Percentiles rank a stretch among this genome's conserved stretches.
Evolutionary conservation across 1,140 invertebrate genomes (phyloP).

Genomic region (Drosophila watanabei): DNA sequence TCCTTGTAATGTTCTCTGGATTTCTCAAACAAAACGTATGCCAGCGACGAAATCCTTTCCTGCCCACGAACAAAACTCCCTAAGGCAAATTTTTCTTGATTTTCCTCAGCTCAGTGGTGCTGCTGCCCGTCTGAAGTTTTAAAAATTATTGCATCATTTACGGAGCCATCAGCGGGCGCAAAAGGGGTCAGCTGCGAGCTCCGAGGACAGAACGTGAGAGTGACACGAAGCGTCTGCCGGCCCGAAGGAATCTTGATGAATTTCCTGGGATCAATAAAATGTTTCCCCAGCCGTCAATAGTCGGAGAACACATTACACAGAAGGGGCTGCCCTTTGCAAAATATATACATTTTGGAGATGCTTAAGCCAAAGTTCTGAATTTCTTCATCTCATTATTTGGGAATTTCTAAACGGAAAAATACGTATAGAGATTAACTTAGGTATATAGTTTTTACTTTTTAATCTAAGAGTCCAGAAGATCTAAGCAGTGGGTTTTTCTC

Average conservation of each 20-base stretch:
- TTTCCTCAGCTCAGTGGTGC: conserved; percentile 24
- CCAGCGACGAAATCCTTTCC: conserved; percentile 52
- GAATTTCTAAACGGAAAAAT: not conserved
- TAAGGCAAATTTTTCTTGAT: conserved; percentile 69
- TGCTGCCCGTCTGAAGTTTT: conserved; percentile 48
- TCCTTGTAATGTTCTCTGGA: conserved; percentile 55
- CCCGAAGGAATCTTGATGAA: conserved; percentile 43
- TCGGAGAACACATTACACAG: conserved; percentile 10
- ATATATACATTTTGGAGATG: not conserved
- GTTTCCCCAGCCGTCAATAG: conserved; percentile 23
- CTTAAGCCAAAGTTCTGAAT: too few relatives aligned
- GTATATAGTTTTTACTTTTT: not conserved
- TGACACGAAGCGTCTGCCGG: conserved; percentile 38
- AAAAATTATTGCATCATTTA: conserved; percentile 69
- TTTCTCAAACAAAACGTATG: conserved; percentile 58
- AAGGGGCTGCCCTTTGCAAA: not conserved
- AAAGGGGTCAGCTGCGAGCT: conserved; percentile 13
- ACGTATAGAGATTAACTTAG: not conserved
- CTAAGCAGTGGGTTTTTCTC: not conserved
- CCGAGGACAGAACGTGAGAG: conserved; percentile 35
- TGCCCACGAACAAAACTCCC: conserved; percentile 50
- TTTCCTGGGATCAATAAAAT: conserved; percentile 41
- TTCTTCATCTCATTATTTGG: too few relatives aligned
- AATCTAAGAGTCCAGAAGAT: not conserved
- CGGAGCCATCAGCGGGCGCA: conserved; percentile 32